Base-by-base conservation (phyloP, 1,140 invertebrate genomes). In the roundworm (Caenorhabditis elegans) region DNA sequence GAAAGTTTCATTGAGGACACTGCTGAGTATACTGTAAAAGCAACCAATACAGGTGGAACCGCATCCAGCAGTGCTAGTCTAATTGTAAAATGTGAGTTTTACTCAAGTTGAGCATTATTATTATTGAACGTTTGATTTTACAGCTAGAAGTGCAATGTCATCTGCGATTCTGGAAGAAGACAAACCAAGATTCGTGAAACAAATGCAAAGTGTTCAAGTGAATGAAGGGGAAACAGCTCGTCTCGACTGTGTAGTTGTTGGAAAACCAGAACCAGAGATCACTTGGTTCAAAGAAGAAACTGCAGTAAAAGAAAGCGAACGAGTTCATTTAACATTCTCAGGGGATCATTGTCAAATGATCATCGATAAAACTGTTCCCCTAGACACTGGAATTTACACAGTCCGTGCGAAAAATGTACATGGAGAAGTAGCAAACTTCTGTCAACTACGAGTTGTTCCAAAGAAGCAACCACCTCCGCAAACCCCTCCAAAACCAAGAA, bases 1-100 rank as follows among this genome's bases (percentile, higher is more conserved):
- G 94, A 95, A 90, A 94, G 93, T 0, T 94, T 95, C 86, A 92
- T 93, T 10, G 94, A 95, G 90, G 95, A 96, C 90, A 94, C 94
- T 1, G 94, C 94, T 0, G 91, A 91, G 46, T 96, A 95, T 86
- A 94, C 92, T 1, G 94, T 94, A 82, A 92, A 92, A 85, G 94
- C 93, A 26, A 92, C 90, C 4, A 95, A 95, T 89, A 89, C 90
- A 13, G 91, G 91, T 60, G 94, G 94, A n/a, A 90, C 90, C 34
- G 92, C 92, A 0, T 94, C 95, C 90, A 94, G 93, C 0, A 92
- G 92, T 70, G 94, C 94, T 15, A 92, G 91, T 31, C 90, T 96
- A 13, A 93, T 91, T 39, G 94, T 96, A 0, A 94, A 93, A 92
- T 93, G 93, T 92, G 85, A 88, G 80, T 26, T 11, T 28, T 48